Evolutionary conservation across 2,888 invertebrate genomes (phyloP).

Genomic region (Bursaphelenchus okinawaensis): DNA sequence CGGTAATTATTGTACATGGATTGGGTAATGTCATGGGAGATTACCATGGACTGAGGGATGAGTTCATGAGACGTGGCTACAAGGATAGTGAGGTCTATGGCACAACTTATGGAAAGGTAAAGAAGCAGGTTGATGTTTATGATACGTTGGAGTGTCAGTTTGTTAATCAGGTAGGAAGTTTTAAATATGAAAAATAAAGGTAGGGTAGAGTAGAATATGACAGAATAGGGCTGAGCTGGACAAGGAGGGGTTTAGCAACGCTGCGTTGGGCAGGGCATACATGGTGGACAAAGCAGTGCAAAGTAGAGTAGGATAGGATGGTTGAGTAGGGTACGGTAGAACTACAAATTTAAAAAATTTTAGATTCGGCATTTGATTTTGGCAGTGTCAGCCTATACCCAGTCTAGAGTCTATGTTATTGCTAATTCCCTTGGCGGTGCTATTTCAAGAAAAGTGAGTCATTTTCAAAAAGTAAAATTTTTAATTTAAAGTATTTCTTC

Average conservation of each 20-base stretch:
- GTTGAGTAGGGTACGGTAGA: too few species aligned
- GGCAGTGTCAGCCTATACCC: slow-evolving; percentile 37
- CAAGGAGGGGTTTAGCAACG: too few species aligned
- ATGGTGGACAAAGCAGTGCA: too few species aligned
- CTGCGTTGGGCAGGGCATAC: too few species aligned
- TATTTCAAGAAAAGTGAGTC: slow-evolving; percentile 31
- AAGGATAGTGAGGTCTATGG: slow-evolving; percentile 28
- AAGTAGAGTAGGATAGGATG: too few species aligned
- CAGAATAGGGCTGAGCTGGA: too few species aligned
- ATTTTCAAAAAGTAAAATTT: too few species aligned
- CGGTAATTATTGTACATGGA: slow-evolving; percentile 24
- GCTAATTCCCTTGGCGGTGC: slow-evolving; percentile 42
- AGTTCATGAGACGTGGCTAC: slow-evolving; percentile 16
- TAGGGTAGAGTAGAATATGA: too few species aligned
- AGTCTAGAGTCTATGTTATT: slow-evolving; percentile 38
- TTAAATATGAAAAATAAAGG: too few species aligned
- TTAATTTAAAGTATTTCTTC: too few species aligned
- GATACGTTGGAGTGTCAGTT: slow-evolving; percentile 42
- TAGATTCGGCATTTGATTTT: slow-evolving; percentile 37
- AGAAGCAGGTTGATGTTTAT: slow-evolving; percentile 32
- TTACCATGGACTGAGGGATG: slow-evolving; percentile 4
- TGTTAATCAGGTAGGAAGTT: slow-evolving; percentile 39
- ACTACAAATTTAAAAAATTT: background rate
- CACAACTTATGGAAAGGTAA: slow-evolving; percentile 45
- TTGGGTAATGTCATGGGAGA: slow-evolving; percentile 20